These are phyloP conservation scores for Rostratula benghalensis DNA, from an alignment of 2,113 vertebrate species.

Conservation along the genomic window DNA sequence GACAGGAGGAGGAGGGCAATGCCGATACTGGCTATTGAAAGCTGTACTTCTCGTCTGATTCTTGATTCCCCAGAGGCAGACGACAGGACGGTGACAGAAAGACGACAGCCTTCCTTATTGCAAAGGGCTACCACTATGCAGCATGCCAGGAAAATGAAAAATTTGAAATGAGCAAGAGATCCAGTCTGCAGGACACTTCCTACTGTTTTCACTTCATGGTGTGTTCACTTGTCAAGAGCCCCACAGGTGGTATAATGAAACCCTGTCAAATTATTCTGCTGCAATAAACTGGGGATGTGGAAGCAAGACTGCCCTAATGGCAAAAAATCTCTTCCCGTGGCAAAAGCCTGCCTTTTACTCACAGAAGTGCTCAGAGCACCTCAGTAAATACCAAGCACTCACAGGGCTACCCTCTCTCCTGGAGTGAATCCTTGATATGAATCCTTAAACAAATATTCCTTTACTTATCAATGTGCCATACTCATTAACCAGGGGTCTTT, in stretches of 20 bases:
- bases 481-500: not conserved
- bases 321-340: not conserved
- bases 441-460: not conserved
- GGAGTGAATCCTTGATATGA: not conserved
- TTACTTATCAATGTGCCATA: not conserved
- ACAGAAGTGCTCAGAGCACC: not conserved
- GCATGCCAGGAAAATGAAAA: not conserved
- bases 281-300: not conserved
- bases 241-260: not conserved
- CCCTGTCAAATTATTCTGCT: not conserved
- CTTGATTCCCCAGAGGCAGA: not conserved
- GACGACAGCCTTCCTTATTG: not conserved
- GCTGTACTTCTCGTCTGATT: not conserved
- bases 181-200: not conserved
- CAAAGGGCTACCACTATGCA: not conserved
- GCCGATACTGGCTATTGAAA: not conserved
- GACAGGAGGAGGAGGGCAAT: not conserved
- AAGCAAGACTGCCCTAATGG: not conserved
- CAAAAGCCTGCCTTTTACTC: not conserved
- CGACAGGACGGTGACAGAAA: not conserved
- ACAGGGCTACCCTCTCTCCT: accelerated
- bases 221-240: not conserved
- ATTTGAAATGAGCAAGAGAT: not conserved
- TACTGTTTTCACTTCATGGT: not conserved
- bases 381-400: not conserved